These are phyloP conservation scores for Pecten maximus DNA, from an alignment of 2,888 invertebrate genomes.

Conservation along the genomic window DNA sequence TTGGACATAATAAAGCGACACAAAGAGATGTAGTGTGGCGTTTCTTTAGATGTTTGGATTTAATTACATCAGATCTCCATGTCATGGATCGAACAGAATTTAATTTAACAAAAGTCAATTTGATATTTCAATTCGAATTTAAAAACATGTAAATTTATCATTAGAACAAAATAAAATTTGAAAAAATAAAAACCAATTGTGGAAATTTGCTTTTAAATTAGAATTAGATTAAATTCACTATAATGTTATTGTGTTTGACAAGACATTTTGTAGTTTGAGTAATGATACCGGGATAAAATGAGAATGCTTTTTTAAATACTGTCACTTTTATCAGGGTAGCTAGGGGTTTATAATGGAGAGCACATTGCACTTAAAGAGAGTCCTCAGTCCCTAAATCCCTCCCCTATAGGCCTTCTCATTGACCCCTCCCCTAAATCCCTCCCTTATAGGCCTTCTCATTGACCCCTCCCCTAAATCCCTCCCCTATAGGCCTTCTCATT, in stretches of 20 bases:
- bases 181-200: background rate
- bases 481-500: too few species aligned
- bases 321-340: constrained; percentile 8
- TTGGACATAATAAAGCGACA: background rate
- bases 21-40: background rate
- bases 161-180: background rate
- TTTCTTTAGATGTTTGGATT: background rate
- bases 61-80: background rate
- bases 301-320: background rate
- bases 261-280: background rate
- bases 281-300: background rate
- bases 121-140: constrained; percentile 14
- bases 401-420: too few species aligned
- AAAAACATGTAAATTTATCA: background rate
- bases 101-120: background rate
- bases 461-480: too few species aligned
- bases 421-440: too few species aligned
- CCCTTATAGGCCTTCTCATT: too few species aligned
- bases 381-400: too few species aligned
- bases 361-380: background rate
- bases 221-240: background rate
- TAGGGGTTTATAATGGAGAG: background rate
- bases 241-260: background rate
- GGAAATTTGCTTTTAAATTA: background rate
- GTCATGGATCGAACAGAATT: background rate